Evolutionary conservation across 2,797 vertebrate genomes (phyloP), one percentile per base, ranked within the genome.

Genomic region (Fistularia tabacaria): DNA sequence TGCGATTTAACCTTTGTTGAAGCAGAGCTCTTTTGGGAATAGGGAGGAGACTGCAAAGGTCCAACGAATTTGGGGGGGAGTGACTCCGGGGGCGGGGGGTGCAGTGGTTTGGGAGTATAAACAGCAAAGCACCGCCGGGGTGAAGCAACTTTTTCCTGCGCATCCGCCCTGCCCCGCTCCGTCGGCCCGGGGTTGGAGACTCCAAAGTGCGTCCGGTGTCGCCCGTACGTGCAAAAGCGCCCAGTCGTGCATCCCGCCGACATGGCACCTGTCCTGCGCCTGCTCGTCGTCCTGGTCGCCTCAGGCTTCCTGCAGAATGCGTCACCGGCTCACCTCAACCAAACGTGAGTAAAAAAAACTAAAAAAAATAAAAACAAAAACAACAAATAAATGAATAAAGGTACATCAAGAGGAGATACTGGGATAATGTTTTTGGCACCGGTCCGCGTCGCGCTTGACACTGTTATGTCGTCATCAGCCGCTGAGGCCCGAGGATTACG

Each of bases 11-110:
- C 54, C 67, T 71, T 77, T 76, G 62, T 71, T 71, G 64, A 78
- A 79, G 57, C 64, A 14, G 6, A 56, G n/a, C 38, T 50, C 53
- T 41, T 37, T 52, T 4, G 69, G 72, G 57, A 76, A 56, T 25
- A 63, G 79, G 85, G 79, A 77, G 82, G 85, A 72, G 82, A 74
- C 79, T 76, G 73, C 52, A 49, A 13, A 68, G 64, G 38, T 68
- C 76, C 77, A 73, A 66, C 69, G 53, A 46, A 57, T 49, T 62
- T 48, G 9, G 54, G 58, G 74, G 71, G 77, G 82, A 69, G 83
- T 83, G 82, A 76, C 70, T 69, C n/a, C 3, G 1, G 38, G 59
- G 66, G 79, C 46, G 62, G 71, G 42, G 58, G 61, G 14, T 57
- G 69, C 43, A 43, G 40, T 51, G 56, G 51, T 41, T 61, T 48